A percentile compares a stretch with the other conserved stretches of the same genome.
Conservation (phyloP, 2,888 invertebrate genomes). For the Agrotis exclamationis region DNA sequence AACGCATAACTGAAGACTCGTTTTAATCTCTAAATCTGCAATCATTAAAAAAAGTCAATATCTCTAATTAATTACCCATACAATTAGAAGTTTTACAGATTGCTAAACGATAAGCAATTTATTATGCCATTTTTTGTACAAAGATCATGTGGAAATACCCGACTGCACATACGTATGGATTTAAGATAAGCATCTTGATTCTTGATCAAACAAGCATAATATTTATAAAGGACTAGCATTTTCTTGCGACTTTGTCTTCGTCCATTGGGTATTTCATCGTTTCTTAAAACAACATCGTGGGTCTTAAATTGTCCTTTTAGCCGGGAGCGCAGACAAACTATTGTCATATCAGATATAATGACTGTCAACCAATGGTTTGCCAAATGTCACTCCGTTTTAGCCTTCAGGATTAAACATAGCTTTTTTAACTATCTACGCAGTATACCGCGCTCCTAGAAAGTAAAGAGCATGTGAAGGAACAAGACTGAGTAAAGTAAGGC, state of each 20-base stretch:
- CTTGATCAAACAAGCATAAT: constrained; percentile 19
- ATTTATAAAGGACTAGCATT: constrained; percentile 5
- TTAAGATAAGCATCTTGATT: constrained; percentile 41
- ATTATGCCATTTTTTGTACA: constrained; percentile 4
- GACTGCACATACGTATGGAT: constrained; percentile 11
- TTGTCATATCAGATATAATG: neutral
- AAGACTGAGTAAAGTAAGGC: no score
- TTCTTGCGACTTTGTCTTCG: neutral
- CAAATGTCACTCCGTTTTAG: neutral
- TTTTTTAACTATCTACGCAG: no score
- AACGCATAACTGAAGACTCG: neutral
- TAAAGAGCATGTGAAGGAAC: no score
- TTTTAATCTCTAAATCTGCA: constrained; percentile 28
- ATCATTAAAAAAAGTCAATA: constrained; percentile 7
- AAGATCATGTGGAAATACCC: constrained; percentile 18
- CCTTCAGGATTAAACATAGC: no score
- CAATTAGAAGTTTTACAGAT: constrained; percentile 23
- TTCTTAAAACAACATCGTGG: neutral
- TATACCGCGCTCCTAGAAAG: no score
- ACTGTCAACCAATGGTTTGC: neutral
- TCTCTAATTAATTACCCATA: constrained; percentile 27
- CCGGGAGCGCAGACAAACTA: neutral
- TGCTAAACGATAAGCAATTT: constrained; percentile 6
- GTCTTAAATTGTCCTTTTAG: no score
- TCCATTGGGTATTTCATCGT: neutral